Evolutionary conservation across 30 jellyfish, hydroid and myxozoan species (phyloP).

Genomic region (Pseudorhiza aurosa): DNA sequence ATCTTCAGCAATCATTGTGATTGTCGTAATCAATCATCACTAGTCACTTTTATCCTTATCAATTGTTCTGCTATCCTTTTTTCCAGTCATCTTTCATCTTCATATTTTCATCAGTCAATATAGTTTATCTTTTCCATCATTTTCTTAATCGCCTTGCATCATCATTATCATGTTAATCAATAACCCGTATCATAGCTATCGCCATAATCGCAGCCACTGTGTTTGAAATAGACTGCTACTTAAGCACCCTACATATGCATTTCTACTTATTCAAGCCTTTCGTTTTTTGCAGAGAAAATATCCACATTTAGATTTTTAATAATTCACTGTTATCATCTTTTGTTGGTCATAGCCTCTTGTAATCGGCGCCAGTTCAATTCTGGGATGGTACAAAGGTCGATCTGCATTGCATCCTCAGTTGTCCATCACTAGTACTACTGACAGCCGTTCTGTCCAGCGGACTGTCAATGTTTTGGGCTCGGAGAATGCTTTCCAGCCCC

Average conservation of each 20-base stretch:
- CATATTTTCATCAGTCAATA: neutral
- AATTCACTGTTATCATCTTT: neutral
- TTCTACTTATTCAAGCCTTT: too few species aligned
- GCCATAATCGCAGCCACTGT: neutral
- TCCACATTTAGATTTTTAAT: neutral
- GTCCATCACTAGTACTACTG: neutral
- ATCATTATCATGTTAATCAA: too few species aligned
- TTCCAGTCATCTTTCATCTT: too few species aligned
- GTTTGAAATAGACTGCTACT: neutral
- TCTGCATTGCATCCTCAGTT: neutral
- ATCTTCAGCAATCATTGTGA: too few species aligned
- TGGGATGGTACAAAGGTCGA: conserved; percentile 1
- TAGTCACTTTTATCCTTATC: too few species aligned
- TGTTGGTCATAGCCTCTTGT: conserved; percentile 13
- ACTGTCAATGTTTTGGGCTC: neutral
- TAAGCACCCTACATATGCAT: too few species aligned
- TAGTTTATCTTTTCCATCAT: neutral
- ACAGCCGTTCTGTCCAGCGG: neutral
- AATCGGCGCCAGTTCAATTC: neutral
- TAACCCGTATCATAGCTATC: too few species aligned
- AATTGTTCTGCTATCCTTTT: too few species aligned
- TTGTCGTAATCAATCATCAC: too few species aligned
- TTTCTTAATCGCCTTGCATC: too few species aligned
- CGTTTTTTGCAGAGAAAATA: too few species aligned
- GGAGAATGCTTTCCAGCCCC: too few species aligned